A percentile compares a stretch with the other conserved stretches of the same genome.
phyloP scores from a whole-genome alignment of 2,888 invertebrate genomes.

The Merodon equestris region DNA sequence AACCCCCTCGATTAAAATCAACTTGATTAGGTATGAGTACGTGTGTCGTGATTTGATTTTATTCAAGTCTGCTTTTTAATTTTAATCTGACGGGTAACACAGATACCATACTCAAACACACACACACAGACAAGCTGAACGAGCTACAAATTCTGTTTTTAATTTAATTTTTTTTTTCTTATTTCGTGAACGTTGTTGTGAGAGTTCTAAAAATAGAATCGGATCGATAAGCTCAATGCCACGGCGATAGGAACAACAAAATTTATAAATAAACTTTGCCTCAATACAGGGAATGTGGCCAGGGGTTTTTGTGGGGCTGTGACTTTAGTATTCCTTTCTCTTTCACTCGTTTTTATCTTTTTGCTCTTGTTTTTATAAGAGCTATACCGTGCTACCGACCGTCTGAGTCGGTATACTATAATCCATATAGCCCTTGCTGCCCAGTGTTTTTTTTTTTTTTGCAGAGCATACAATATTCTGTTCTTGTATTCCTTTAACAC shows the following conservation, averaged over 20 bases:
- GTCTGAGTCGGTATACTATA: neutral
- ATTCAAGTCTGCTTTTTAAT: constrained; percentile 12
- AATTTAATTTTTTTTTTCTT: neutral
- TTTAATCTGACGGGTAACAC: constrained; percentile 18
- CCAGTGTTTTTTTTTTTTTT: constrained; percentile 26
- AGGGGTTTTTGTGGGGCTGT: constrained; percentile 64
- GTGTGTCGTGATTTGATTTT: constrained; percentile 34
- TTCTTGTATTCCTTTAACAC: too few relatives aligned
- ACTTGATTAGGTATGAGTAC: constrained; percentile 21
- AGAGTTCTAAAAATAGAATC: constrained; percentile 70
- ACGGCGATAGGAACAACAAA: constrained; percentile 70
- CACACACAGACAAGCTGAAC: constrained; percentile 1
- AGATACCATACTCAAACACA: constrained; percentile 41
- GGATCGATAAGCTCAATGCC: constrained; percentile 72
- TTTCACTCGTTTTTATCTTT: constrained; percentile 16
- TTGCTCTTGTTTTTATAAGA: constrained; percentile 28
- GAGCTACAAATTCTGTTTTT: constrained; percentile 53
- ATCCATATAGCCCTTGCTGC: neutral
- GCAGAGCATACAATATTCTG: too few relatives aligned
- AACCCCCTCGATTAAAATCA: constrained; percentile 39
- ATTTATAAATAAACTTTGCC: constrained; percentile 71
- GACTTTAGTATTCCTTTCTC: constrained; percentile 48
- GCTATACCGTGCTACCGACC: neutral
- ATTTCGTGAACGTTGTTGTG: constrained; percentile 54
- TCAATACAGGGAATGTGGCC: constrained; percentile 63